Evolutionary conservation across 53 echinoderm and acorn worm species (phyloP).

Genomic region (Holothuria leucospilota): DNA sequence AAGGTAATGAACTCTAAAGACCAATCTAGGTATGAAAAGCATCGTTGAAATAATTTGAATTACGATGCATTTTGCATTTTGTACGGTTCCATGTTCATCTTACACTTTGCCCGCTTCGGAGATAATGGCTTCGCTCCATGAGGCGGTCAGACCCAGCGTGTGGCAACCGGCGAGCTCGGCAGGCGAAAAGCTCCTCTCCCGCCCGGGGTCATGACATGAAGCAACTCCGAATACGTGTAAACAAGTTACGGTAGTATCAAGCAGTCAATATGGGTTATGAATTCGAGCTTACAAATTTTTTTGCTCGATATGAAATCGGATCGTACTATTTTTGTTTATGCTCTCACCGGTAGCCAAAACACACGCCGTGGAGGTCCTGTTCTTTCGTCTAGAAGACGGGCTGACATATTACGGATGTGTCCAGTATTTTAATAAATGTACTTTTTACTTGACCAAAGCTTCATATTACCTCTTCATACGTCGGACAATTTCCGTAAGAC

Average conservation of each 20-base stretch:
- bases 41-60: too few relatives aligned
- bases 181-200: constrained; percentile 45
- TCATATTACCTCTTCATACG: too few relatives aligned
- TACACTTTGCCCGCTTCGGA: constrained; percentile 30
- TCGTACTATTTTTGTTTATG: constrained; percentile 40
- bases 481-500: too few relatives aligned
- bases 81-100: background rate
- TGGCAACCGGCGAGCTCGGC: constrained; percentile 34
- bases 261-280: constrained; percentile 31
- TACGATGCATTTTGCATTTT: constrained; percentile 16
- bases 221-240: constrained; percentile 38
- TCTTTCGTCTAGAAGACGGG: background rate
- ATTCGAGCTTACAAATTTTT: constrained; percentile 18
- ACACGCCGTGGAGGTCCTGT: constrained; percentile 31
- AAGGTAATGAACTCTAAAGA: too few relatives aligned
- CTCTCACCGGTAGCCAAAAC: constrained; percentile 41
- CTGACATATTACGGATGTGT: constrained; percentile 3
- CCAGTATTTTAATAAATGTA: constrained; percentile 15
- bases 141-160: constrained; percentile 50
- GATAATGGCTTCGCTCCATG: constrained; percentile 43
- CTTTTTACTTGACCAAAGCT: background rate
- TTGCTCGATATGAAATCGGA: constrained; percentile 20
- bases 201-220: constrained; percentile 49
- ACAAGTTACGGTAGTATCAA: constrained; percentile 37
- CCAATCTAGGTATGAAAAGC: too few relatives aligned